A percentile compares a stretch with the other conserved stretches of the same genome.
phyloP scores from a whole-genome alignment of 2,113 vertebrate species.

The Corydoras sp. region DNA sequence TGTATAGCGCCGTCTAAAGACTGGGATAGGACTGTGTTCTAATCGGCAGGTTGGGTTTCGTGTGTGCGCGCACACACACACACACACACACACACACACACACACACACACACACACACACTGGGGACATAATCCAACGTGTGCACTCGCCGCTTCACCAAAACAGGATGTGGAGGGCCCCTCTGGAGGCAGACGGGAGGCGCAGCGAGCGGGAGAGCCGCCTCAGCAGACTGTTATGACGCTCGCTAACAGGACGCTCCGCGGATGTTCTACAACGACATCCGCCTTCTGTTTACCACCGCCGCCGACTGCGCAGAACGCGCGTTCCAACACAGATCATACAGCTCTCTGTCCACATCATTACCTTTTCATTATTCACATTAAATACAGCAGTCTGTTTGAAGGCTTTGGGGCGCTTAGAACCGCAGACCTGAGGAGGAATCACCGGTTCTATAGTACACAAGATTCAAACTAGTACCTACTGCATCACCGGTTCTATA shows the following conservation, averaged over 20 bases:
- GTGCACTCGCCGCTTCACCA: constrained; percentile 45
- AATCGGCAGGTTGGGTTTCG: too few relatives aligned
- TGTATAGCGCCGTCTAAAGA: too few relatives aligned
- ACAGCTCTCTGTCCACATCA: too few relatives aligned
- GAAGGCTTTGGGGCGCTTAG: background rate
- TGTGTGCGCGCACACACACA: too few relatives aligned
- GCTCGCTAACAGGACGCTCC: constrained; percentile 49
- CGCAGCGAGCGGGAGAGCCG: constrained; percentile 44
- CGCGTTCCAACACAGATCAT: background rate
- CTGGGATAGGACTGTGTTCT: too few relatives aligned
- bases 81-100: too few relatives aligned
- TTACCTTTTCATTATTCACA: background rate
- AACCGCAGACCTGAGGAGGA: too few relatives aligned
- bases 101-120: constrained; percentile 26
- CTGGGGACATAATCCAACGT: constrained; percentile 13
- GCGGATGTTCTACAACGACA: constrained; percentile 4
- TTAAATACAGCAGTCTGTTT: background rate
- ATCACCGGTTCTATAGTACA: too few relatives aligned
- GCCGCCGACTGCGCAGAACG: background rate
- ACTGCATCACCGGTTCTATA: too few relatives aligned
- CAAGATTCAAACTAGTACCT: too few relatives aligned
- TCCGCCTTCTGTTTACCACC: background rate
- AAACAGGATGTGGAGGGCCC: constrained; percentile 69
- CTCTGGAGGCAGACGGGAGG: constrained; percentile 59
- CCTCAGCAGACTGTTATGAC: constrained; percentile 61